Conservation (phyloP, 1,140 invertebrate species). For the Plutomurus gul region DNA sequence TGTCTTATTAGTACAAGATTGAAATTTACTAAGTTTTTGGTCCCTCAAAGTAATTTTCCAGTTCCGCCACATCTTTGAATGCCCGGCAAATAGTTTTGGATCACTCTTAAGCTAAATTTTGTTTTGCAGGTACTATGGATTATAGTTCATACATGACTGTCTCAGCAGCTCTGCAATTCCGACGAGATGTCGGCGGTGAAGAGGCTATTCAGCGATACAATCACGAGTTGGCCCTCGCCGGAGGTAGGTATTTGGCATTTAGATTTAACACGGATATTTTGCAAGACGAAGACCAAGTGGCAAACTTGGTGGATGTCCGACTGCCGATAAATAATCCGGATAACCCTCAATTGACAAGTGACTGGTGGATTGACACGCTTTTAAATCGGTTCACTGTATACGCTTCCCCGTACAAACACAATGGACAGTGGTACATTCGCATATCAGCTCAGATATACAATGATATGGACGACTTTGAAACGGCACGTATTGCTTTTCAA, state of each 20-base stretch:
- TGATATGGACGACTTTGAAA: conserved; percentile 36
- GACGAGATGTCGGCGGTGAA: conserved; percentile 30
- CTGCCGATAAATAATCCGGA: conserved; percentile 15
- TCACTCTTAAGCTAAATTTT: neutral
- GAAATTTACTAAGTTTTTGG: too few species aligned
- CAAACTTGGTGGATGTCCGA: conserved; percentile 31
- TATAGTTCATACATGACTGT: conserved; percentile 41
- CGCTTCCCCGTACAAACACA: neutral
- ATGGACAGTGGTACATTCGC: conserved; percentile 14
- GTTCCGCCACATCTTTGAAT: neutral
- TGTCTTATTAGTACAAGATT: too few species aligned
- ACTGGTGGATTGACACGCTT: conserved; percentile 3
- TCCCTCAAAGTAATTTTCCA: too few species aligned
- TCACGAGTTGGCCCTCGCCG: neutral
- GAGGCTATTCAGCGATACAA: conserved; percentile 7
- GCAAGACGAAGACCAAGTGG: conserved; percentile 31
- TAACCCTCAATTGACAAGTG: neutral
- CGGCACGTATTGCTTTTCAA: neutral
- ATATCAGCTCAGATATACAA: conserved; percentile 39
- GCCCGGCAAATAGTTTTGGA: neutral
- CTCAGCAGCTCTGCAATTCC: conserved; percentile 35
- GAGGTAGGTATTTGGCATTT: neutral
- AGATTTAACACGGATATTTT: conserved; percentile 11
- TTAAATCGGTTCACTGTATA: neutral
- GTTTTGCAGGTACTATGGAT: conserved; percentile 40